A percentile compares a stretch with the other conserved stretches of the same genome.
Evolutionary conservation across 1,140 invertebrate species (phyloP).

Genomic region (Aleiodes sp.): DNA sequence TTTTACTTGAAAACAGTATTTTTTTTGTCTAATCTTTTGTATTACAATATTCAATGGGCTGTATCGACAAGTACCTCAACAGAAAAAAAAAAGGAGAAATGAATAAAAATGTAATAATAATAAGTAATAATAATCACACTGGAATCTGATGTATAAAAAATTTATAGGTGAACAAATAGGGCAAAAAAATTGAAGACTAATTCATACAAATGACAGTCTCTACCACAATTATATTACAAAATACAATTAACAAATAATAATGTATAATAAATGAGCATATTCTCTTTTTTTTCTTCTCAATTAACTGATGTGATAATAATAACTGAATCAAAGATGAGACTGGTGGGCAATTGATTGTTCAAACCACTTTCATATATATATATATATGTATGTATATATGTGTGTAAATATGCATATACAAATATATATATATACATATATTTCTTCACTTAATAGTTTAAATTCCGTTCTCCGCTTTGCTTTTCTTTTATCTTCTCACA

Average conservation of each 20-base stretch:
- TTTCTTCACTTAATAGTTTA: background rate
- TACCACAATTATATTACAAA: constrained; percentile 16
- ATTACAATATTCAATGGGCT: constrained; percentile 9
- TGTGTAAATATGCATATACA: too few species aligned
- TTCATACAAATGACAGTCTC: constrained; percentile 14
- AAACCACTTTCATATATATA: constrained; percentile 9
- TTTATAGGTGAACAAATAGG: background rate
- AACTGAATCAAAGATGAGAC: background rate
- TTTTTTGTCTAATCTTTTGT: background rate
- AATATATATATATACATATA: constrained; percentile 14
- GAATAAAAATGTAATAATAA: background rate
- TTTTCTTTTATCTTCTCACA: constrained; percentile 25
- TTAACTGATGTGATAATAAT: background rate
- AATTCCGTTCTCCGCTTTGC: constrained; percentile 13
- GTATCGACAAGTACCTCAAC: background rate
- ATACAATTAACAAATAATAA: constrained; percentile 13
- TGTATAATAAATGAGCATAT: constrained; percentile 16
- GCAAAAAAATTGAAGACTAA: constrained; percentile 6
- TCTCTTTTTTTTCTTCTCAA: background rate
- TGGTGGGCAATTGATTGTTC: background rate
- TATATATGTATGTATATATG: too few species aligned
- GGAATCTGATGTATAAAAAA: constrained; percentile 4
- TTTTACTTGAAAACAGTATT: constrained; percentile 12
- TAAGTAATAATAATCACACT: constrained; percentile 5
- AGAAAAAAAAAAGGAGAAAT: background rate